Evolutionary conservation across 2,113 vertebrate genomes (phyloP).

Genomic region (Gallinago media): DNA sequence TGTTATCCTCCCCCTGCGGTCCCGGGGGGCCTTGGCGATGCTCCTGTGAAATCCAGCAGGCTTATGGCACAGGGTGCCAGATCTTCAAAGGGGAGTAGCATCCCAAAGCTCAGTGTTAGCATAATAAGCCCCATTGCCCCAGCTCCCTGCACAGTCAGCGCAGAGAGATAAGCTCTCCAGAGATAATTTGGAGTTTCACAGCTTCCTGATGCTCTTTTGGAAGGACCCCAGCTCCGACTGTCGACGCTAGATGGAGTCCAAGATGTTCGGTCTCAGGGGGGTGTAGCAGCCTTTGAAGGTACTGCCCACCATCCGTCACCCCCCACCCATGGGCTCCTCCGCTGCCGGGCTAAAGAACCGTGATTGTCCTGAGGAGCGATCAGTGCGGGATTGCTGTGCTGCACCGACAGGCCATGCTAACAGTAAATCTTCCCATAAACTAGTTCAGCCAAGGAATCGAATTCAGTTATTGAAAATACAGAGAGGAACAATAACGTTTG

Average conservation of each 20-base stretch:
- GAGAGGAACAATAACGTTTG: not conserved
- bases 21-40: not conserved
- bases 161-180: not conserved
- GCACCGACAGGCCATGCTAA: not conserved
- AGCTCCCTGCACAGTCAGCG: not conserved
- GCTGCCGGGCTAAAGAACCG: not conserved
- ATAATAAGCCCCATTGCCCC: not conserved
- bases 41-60: not conserved
- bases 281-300: not conserved
- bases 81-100: not conserved
- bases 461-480: not conserved
- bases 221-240: not conserved
- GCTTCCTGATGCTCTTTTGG: not conserved
- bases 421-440: not conserved
- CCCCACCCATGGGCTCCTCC: not conserved
- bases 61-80: not conserved
- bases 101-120: not conserved
- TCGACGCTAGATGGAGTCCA: not conserved
- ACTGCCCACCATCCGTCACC: not conserved
- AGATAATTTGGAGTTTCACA: not conserved
- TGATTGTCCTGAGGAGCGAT: not conserved
- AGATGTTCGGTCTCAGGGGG: not conserved
- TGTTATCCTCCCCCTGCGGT: not conserved
- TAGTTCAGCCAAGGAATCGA: not conserved
- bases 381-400: not conserved